Percentiles rank a stretch among this genome's conserved stretches.
Conservation (phyloP, 2,888 invertebrate genomes). For the Acanthosoma haemorrhoidale region DNA sequence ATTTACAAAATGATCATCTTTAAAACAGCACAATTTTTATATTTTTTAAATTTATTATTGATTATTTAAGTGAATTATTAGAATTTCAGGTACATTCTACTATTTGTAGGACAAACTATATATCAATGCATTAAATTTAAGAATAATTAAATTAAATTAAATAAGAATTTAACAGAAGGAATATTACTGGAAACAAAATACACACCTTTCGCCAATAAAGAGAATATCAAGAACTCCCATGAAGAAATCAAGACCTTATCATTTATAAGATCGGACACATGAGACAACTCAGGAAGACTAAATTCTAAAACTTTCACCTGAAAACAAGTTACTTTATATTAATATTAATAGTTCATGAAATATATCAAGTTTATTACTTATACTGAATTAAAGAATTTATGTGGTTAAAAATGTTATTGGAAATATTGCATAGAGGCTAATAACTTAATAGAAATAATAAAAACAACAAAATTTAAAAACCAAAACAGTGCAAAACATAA, state of each 20-base stretch:
- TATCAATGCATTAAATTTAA: not conserved
- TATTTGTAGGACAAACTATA: too few species aligned
- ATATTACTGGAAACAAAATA: not conserved
- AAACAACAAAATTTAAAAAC: not conserved
- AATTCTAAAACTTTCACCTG: slow-evolving; percentile 33
- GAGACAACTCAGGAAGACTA: slow-evolving; percentile 36
- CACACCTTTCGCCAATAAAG: slow-evolving; percentile 38
- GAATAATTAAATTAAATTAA: not conserved
- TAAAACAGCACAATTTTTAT: too few species aligned
- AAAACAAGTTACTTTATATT: not conserved
- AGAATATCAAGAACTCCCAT: slow-evolving; percentile 38
- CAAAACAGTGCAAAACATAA: too few species aligned
- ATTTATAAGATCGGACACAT: slow-evolving; percentile 36
- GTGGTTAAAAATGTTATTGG: not conserved
- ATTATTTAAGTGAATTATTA: too few species aligned
- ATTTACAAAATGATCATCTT: too few species aligned
- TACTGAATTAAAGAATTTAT: too few species aligned
- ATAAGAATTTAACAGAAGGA: not conserved
- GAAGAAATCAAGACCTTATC: slow-evolving; percentile 36
- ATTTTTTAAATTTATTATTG: too few species aligned
- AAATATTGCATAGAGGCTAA: not conserved
- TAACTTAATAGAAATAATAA: not conserved
- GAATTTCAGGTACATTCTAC: too few species aligned
- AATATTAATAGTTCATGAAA: too few species aligned
- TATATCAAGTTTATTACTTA: too few species aligned